phyloP scores from a whole-genome alignment of 92 coral and sea anemone genomes.

The Plumapathes pennacea region DNA sequence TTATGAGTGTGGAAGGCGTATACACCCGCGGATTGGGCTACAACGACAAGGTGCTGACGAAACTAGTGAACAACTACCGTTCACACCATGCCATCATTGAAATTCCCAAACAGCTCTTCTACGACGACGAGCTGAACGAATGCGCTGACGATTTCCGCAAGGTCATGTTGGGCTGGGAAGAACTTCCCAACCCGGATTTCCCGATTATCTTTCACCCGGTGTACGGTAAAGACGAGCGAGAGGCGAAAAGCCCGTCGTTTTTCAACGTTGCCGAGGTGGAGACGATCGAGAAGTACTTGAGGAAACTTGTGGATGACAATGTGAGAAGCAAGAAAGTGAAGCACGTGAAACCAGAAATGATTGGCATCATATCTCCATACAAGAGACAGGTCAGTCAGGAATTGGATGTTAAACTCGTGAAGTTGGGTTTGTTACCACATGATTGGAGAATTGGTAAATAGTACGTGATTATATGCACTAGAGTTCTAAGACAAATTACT shows the following conservation, averaged over 20 bases:
- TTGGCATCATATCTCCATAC: conserved; percentile 79
- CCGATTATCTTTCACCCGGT: conserved; percentile 78
- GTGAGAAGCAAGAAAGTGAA: conserved; percentile 57
- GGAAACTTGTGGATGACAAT: conserved; percentile 63
- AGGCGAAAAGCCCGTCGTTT: conserved; percentile 74
- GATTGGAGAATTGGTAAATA: too few relatives aligned
- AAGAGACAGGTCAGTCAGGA: conserved; percentile 58
- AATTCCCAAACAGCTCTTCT: conserved; percentile 68
- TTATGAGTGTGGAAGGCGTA: conserved; percentile 53
- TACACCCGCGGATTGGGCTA: conserved; percentile 52
- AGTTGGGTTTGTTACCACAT: too few relatives aligned
- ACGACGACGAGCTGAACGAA: conserved; percentile 64
- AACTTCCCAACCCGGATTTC: conserved; percentile 56
- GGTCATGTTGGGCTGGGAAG: conserved; percentile 73
- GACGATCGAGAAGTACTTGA: conserved; percentile 71
- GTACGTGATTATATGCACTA: too few relatives aligned
- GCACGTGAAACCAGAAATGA: conserved; percentile 67
- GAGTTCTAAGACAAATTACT: too few relatives aligned
- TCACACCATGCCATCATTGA: conserved; percentile 74
- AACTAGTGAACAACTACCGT: conserved; percentile 82
- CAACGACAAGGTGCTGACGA: conserved; percentile 54
- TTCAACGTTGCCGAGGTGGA: conserved; percentile 82
- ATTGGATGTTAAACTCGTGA: too few relatives aligned
- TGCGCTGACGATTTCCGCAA: conserved; percentile 65
- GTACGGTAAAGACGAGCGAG: conserved; percentile 70